These are phyloP conservation scores for Antechinus flavipes DNA, from an alignment of 2,113 vertebrate genomes.

Conservation along the genomic window DNA sequence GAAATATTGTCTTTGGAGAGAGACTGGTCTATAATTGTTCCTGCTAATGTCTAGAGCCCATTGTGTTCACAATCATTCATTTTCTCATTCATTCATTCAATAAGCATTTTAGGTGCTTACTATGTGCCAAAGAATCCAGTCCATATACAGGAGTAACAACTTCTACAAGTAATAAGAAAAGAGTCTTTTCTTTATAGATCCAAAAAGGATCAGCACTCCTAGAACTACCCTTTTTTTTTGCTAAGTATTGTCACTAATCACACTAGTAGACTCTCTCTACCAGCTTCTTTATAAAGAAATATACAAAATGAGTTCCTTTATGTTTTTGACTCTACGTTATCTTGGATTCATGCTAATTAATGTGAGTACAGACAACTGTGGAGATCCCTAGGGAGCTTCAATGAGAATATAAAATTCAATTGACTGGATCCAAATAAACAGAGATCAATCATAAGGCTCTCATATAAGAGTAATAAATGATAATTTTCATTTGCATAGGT, in stretches of 20 bases:
- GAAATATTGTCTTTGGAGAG: neutral
- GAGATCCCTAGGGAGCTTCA: neutral
- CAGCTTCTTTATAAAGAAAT: constrained; percentile 13
- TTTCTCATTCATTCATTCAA: neutral
- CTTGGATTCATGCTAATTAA: neutral
- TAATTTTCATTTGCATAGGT: constrained; percentile 1
- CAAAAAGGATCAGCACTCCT: constrained; percentile 26
- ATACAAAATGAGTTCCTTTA: neutral
- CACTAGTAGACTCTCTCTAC: neutral
- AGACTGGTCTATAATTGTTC: neutral
- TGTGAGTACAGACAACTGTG: neutral
- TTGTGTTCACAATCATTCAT: neutral
- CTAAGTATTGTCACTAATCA: neutral
- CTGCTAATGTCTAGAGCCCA: neutral
- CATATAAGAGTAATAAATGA: neutral
- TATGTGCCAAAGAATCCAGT: neutral
- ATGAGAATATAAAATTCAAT: neutral
- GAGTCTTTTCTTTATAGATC: neutral
- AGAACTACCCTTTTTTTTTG: neutral
- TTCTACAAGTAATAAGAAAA: constrained; percentile 33
- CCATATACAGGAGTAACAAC: neutral
- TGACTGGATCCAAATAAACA: neutral
- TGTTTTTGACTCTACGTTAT: neutral
- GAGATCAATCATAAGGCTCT: constrained; percentile 8
- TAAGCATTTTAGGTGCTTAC: neutral